phyloP scores from a whole-genome alignment of 1,140 invertebrate species.

The Polypedilum vanderplanki region DNA sequence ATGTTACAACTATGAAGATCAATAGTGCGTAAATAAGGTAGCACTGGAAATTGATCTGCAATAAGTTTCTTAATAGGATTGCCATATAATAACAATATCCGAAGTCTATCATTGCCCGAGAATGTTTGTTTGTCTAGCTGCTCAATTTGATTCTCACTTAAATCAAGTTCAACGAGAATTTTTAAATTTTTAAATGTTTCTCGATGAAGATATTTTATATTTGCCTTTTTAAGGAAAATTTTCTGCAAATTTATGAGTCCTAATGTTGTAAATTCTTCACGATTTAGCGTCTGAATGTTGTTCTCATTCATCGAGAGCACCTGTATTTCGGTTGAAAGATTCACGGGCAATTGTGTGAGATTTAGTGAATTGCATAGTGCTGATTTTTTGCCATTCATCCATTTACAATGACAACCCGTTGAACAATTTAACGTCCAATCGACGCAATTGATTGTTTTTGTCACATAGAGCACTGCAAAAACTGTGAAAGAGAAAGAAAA shows the following conservation, averaged over 20 bases:
- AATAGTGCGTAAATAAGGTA: constrained; percentile 62
- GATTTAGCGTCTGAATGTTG: constrained; percentile 63
- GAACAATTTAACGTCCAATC: constrained; percentile 77
- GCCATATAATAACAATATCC: constrained; percentile 59
- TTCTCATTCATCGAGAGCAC: constrained; percentile 77
- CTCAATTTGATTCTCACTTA: constrained; percentile 65
- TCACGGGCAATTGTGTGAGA: constrained; percentile 63
- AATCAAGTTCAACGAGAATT: constrained; percentile 79
- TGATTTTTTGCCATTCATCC: constrained; percentile 81
- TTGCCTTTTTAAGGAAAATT: constrained; percentile 66
- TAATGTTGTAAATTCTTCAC: constrained; percentile 69
- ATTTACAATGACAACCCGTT: constrained; percentile 74
- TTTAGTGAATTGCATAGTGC: constrained; percentile 71
- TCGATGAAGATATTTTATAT: constrained; percentile 64
- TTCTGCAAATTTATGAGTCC: constrained; percentile 77
- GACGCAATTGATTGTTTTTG: constrained; percentile 39
- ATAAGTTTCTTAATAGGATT: constrained; percentile 60
- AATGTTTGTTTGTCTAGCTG: constrained; percentile 65
- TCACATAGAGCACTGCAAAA: constrained; percentile 22
- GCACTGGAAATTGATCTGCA: constrained; percentile 59
- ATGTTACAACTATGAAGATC: constrained; percentile 72
- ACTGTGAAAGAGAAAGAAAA: constrained; percentile 1
- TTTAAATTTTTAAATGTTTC: constrained; percentile 79
- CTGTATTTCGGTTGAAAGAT: constrained; percentile 74
- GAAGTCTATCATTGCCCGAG: constrained; percentile 62